Base-by-base conservation (phyloP, 2,797 vertebrate species). In the Pteronotus mesoamericanus region DNA sequence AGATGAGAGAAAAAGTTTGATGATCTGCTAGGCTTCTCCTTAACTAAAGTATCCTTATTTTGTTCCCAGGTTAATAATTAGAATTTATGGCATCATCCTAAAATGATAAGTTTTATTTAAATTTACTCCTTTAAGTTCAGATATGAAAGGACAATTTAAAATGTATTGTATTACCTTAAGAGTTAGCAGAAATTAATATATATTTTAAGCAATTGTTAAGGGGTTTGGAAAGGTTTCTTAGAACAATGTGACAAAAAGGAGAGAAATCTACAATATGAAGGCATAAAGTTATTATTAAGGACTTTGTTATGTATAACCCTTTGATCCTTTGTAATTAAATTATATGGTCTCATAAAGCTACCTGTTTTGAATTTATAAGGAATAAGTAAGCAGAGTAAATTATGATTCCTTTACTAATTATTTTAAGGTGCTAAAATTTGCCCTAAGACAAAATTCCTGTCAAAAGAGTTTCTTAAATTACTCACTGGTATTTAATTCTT, bases 291-390 rank as follows among this genome's bases (percentile, higher is more conserved):
- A 88, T 78, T 84, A 71, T 46, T 89, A 69, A 61, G 18, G 19
- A 48, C 42, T 88, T 84, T 78, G 69, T 89, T 89, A 95, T 71
- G 92, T 92, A 87, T 48, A 78, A 29, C 4, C 32, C 53, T 74
- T 92, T 92, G 71, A 92, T 89, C 37, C 66, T 72, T 89, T 95
- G 32, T 72, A 95, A 89, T 89, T 85, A 89, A 92, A 85, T 61
- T 44, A 78, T 26, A 78, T 22, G 14, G 16, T 84, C 21, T 89
- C 32, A 61, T 44, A 92, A 75, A 55, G 24, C 53, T 11, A 55
- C 37, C 24, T 92, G 37, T 64, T 71, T 37, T 85, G 72, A 92
- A 71, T 51, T 92, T 53, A 46, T 78, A 85, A 78, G 18, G 92
- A 83, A 74, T 75, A 59, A 87, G 79, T 46, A 61, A 55, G 19